Evolutionary conservation across 2,888 invertebrate species (phyloP).

Genomic region (Polylopha cassiicola): DNA sequence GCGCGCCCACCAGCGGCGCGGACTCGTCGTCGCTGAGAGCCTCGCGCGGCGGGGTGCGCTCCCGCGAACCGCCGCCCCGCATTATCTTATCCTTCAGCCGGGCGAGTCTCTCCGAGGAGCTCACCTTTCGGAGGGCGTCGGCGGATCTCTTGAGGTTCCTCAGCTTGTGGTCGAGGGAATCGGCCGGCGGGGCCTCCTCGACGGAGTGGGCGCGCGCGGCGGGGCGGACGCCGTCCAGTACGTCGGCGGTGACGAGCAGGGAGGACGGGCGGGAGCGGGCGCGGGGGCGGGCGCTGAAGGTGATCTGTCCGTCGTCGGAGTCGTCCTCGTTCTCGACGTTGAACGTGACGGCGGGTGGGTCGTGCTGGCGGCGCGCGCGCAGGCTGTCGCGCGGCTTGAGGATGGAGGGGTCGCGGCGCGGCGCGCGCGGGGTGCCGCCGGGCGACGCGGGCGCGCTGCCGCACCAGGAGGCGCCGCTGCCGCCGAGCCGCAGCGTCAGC

Average conservation of each 20-base stretch:
- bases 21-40: conserved; percentile 80
- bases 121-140: conserved; percentile 55
- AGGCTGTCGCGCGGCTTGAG: conserved; percentile 48
- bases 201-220: conserved; percentile 56
- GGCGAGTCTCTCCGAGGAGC: conserved; percentile 60
- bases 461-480: conserved; percentile 31
- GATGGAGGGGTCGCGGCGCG: conserved; percentile 54
- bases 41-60: conserved; percentile 55
- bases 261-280: conserved; percentile 49
- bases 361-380: conserved; percentile 39
- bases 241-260: conserved; percentile 45
- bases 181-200: conserved; percentile 54
- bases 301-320: conserved; percentile 63
- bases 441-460: conserved; percentile 40
- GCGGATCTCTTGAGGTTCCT: conserved; percentile 54
- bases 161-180: conserved; percentile 52
- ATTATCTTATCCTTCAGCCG: conserved; percentile 61
- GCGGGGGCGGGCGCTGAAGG: conserved; percentile 55
- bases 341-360: conserved; percentile 67
- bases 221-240: conserved; percentile 36
- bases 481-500: conserved; percentile 42
- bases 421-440: conserved; percentile 41
- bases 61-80: conserved; percentile 54
- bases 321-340: conserved; percentile 67
- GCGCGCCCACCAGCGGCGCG: conserved; percentile 79